Evolutionary conservation across 2,113 vertebrate genomes (phyloP).

Genomic region (Tenrec ecaudatus): DNA sequence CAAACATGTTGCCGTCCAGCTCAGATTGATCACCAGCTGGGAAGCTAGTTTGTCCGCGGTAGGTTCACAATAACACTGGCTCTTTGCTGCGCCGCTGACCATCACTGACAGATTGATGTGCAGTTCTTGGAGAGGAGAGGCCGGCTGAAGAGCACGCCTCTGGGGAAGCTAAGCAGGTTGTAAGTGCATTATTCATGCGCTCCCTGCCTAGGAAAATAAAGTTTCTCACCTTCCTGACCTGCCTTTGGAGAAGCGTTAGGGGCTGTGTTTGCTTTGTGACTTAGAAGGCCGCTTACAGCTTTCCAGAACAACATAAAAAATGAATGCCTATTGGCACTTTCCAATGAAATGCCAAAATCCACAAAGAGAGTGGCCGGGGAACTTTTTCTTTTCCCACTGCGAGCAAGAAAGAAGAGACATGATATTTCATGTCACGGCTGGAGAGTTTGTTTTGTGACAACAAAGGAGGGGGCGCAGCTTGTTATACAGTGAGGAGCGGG

Average conservation of each 20-base stretch:
- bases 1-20: slow-evolving; percentile 59
- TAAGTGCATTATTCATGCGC: slow-evolving; percentile 66
- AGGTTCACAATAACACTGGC: slow-evolving; percentile 77
- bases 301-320: slow-evolving; percentile 30
- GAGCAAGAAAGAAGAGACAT: slow-evolving; percentile 69
- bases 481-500: slow-evolving; percentile 59
- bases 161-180: slow-evolving; percentile 72
- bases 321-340: slow-evolving; percentile 73
- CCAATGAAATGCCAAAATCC: slow-evolving; percentile 78
- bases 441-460: slow-evolving; percentile 43
- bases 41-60: slow-evolving; percentile 66
- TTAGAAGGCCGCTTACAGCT: background rate
- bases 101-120: slow-evolving; percentile 60
- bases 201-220: slow-evolving; percentile 69
- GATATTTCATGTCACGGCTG: slow-evolving; percentile 60
- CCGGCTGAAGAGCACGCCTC: slow-evolving; percentile 41
- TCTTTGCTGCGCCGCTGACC: slow-evolving; percentile 53
- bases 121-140: slow-evolving; percentile 64
- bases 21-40: slow-evolving; percentile 80
- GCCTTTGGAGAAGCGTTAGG: slow-evolving; percentile 9
- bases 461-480: slow-evolving; percentile 60
- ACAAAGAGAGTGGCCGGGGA: slow-evolving; percentile 63
- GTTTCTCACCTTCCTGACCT: slow-evolving; percentile 72
- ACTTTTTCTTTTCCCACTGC: slow-evolving; percentile 73
- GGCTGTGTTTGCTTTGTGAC: slow-evolving; percentile 63